Evolutionary conservation across 2,113 vertebrate genomes (phyloP), one percentile per base, ranked within the genome.

Genomic region (Toxotes jaculatrix): DNA sequence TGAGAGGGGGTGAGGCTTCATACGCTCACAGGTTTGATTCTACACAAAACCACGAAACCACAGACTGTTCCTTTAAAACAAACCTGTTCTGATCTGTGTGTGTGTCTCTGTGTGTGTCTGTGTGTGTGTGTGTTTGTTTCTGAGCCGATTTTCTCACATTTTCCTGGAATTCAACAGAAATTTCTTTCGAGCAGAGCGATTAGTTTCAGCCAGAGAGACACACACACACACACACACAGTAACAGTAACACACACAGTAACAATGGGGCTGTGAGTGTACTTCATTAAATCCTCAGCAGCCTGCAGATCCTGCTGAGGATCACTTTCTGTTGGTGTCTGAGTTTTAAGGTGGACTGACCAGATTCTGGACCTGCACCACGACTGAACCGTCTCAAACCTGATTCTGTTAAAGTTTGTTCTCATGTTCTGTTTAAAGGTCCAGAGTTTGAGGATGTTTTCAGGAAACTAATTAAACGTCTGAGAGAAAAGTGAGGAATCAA

Each of bases 261-360:
- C 60, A 81, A 31, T 40, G 55, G 21, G 21, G 45, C 43, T 43
- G 62, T 62, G 16, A n/a, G 56, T 79, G 70, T 34, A 17, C 45
- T 66, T 76, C 55, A 60, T 71, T 68, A 81, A 85, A 76, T 82
- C 75, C 83, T 84, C 34, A 84, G 83, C 59, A 76, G 78, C 57
- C 72, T 75, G 78, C 60, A 62, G 71, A 62, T 68, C 59, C 19
- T 40, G 63, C 38, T 56, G 51, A 47, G 49, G 27, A 47, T 21
- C 9, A 45, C 42, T 62, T 65, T 68, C 78, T 72, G 69, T 12
- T 45, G 61, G 43, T 23, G 4, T 72, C 21, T 34, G 64, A 13
- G 17, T 80, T 79, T 91, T 89, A 89, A 89, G 87, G 88, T 88
- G 86, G 88, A 69, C 88, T 65, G 78, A 42, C 0, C 21, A 80